A percentile compares a stretch with the other conserved stretches of the same genome.
phyloP scores from a whole-genome alignment of 2,113 vertebrate genomes.

The Catharus bicknelli region DNA sequence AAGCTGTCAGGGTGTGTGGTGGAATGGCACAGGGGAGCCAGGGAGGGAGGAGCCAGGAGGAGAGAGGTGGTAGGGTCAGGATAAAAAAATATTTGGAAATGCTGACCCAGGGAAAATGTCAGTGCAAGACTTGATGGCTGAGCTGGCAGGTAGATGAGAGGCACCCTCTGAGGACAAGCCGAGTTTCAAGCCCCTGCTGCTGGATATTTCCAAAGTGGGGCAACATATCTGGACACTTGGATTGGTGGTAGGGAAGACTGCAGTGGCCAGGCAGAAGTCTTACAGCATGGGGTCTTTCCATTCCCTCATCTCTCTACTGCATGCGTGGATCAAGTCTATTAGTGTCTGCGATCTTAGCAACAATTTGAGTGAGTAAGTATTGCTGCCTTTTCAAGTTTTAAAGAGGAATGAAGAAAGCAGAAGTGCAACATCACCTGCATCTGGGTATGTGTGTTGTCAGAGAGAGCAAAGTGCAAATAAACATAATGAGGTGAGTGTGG shows the following conservation, averaged over 20 bases:
- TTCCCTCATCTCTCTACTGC: accelerated
- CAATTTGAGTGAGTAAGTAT: background rate
- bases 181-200: background rate
- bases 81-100: background rate
- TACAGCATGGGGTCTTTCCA: accelerated
- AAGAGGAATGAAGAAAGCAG: background rate
- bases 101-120: background rate
- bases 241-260: accelerated
- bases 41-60: background rate
- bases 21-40: background rate
- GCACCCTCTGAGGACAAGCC: accelerated
- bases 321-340: accelerated
- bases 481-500: background rate
- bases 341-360: background rate
- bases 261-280: background rate
- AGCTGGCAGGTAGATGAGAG: background rate
- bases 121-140: background rate
- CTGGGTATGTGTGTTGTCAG: accelerated
- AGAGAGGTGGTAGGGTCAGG: background rate
- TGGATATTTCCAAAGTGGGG: accelerated
- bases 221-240: accelerated
- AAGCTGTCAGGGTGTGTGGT: background rate
- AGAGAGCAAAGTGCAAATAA: background rate
- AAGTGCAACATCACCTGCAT: accelerated
- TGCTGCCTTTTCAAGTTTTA: background rate